Conservation (phyloP, 2,888 invertebrate genomes). For the Limnephilus auricula region DNA sequence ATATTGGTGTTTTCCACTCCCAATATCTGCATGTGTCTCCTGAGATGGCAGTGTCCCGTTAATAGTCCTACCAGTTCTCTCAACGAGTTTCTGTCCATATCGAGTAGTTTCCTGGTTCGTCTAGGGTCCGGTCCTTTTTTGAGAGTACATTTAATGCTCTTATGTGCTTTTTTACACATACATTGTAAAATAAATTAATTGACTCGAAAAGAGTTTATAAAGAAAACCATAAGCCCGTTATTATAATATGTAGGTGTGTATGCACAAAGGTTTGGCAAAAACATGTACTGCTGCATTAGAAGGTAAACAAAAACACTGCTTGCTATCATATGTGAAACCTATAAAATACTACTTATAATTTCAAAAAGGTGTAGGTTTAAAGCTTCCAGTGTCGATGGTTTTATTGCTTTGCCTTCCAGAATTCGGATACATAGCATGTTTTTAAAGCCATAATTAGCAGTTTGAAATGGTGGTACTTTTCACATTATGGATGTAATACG, state of each 20-base stretch:
- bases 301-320: background rate
- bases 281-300: background rate
- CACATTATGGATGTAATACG: background rate
- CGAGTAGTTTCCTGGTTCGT: too few species aligned
- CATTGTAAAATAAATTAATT: background rate
- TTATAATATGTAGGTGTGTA: background rate
- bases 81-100: too few species aligned
- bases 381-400: background rate
- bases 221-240: too few species aligned
- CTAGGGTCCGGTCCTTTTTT: too few species aligned
- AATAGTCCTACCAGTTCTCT: too few species aligned
- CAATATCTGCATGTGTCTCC: too few species aligned
- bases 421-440: background rate
- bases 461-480: background rate
- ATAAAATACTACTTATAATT: background rate
- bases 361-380: background rate
- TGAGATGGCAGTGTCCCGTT: too few species aligned
- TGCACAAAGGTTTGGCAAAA: background rate
- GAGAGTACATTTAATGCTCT: too few species aligned
- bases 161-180: background rate
- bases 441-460: background rate
- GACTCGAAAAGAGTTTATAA: too few species aligned
- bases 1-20: too few species aligned
- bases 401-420: background rate
- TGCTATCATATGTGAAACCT: background rate